phyloP scores from a whole-genome alignment of 2,888 invertebrate species.

The Pharmacophagus antenor region DNA sequence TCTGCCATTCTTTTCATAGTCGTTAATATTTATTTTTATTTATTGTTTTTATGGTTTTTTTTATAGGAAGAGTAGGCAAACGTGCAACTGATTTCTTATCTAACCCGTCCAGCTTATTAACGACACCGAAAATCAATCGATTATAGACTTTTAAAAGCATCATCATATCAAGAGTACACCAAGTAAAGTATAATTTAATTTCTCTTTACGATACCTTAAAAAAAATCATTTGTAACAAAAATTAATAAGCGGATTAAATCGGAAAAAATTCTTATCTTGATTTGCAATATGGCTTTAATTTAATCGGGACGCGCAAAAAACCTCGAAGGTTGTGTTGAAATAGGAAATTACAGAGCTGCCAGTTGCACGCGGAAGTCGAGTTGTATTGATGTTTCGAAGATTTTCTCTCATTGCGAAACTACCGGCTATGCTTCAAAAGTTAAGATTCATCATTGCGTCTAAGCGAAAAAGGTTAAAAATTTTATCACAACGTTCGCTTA shows the following conservation, averaged over 20 bases:
- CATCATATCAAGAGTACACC: no score
- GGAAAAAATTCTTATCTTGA: constrained; percentile 11
- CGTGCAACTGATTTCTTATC: no score
- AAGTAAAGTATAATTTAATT: no score
- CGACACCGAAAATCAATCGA: no score
- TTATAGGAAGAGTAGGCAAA: no score
- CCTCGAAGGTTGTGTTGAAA: neutral
- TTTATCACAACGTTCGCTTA: neutral
- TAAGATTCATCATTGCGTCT: constrained; percentile 8
- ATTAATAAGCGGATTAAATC: neutral
- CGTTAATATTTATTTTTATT: no score
- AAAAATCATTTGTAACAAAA: neutral
- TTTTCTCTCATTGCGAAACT: neutral
- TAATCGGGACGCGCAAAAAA: constrained; percentile 13
- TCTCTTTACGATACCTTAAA: no score
- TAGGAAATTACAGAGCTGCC: constrained; percentile 13
- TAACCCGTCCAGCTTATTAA: no score
- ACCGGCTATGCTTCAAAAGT: neutral
- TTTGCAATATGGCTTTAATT: constrained; percentile 3
- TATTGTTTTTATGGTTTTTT: no score
- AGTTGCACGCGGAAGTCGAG: constrained; percentile 7
- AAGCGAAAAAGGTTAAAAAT: neutral
- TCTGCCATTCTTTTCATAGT: no score
- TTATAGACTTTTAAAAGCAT: no score
- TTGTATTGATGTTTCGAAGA: constrained; percentile 10